Percentiles rank a stretch among this genome's conserved stretches.
These are phyloP conservation scores for Synaphobranchus kaupii DNA, from an alignment of 2,797 vertebrate species.

Conservation along the genomic window DNA sequence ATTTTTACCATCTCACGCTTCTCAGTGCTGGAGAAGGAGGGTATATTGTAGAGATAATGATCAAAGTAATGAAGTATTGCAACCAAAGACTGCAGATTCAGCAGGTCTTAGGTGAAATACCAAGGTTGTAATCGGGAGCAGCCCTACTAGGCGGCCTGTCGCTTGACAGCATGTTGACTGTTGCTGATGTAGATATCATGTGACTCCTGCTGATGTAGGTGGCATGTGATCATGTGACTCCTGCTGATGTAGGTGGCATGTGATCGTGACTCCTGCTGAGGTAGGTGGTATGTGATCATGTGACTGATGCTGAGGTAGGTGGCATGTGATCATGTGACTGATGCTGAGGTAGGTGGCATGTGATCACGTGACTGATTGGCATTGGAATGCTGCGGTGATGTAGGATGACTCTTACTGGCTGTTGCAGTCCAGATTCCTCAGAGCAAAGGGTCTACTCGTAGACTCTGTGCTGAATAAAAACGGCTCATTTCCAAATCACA, in stretches of 20 bases:
- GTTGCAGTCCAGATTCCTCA: neutral
- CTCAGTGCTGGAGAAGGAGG: too few relatives aligned
- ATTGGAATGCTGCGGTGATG: neutral
- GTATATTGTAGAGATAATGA: neutral
- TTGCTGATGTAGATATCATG: too few relatives aligned
- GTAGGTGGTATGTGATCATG: neutral
- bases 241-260: too few relatives aligned
- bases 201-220: too few relatives aligned
- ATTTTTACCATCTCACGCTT: too few relatives aligned
- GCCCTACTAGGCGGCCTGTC: neutral
- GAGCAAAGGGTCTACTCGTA: neutral
- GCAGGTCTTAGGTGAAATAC: too few relatives aligned
- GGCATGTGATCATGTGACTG: neutral
- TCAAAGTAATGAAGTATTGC: neutral
- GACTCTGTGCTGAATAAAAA: neutral
- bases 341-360: too few relatives aligned
- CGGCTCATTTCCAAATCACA: neutral
- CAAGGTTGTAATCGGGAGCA: too few relatives aligned
- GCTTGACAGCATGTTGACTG: too few relatives aligned
- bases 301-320: neutral
- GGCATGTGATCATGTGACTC: too few relatives aligned
- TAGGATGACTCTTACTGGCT: neutral
- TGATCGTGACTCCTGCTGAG: too few relatives aligned
- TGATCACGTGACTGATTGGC: neutral
- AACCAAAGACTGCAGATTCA: neutral